Conservation (phyloP, 1,140 invertebrate genomes). For the Drosophila pseudoananassae region DNA sequence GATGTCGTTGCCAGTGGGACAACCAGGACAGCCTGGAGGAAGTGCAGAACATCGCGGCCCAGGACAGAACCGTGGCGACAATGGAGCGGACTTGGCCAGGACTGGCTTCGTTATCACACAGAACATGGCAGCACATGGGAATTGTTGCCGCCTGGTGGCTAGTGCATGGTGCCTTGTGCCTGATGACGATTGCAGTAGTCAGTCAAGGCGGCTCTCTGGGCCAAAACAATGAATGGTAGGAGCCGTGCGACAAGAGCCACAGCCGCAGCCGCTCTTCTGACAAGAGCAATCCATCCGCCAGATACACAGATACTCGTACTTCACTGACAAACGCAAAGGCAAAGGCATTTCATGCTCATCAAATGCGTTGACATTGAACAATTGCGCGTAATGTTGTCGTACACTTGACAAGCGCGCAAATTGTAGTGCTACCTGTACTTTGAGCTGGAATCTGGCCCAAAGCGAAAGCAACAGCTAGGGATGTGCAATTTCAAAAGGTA, state of each 20-base stretch:
- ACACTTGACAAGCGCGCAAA: constrained; percentile 82
- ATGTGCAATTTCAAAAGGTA: background rate
- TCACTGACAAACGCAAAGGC: constrained; percentile 19
- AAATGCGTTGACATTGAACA: constrained; percentile 83
- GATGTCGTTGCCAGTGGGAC: constrained; percentile 33
- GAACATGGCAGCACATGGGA: constrained; percentile 79
- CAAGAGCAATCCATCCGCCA: constrained; percentile 60
- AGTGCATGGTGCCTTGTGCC: background rate
- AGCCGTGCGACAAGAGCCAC: constrained; percentile 15
- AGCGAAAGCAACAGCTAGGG: constrained; percentile 53
- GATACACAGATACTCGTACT: background rate
- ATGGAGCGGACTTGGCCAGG: constrained; percentile 45
- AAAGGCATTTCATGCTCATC: constrained; percentile 79
- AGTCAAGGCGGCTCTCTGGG: constrained; percentile 28
- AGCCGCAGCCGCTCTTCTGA: constrained; percentile 25
- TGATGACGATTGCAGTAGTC: background rate
- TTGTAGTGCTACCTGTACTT: constrained; percentile 76
- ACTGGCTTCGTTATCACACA: constrained; percentile 71
- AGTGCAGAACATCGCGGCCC: constrained; percentile 41
- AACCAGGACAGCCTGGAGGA: background rate
- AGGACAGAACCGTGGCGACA: constrained; percentile 40
- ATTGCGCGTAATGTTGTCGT: constrained; percentile 83
- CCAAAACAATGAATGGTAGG: constrained; percentile 68
- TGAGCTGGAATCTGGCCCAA: constrained; percentile 35
- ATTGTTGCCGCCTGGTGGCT: constrained; percentile 56